A percentile compares a stretch with the other conserved stretches of the same genome.
These are phyloP conservation scores for Diloba caeruleocephala DNA, from an alignment of 2,888 invertebrate genomes.

Conservation along the genomic window DNA sequence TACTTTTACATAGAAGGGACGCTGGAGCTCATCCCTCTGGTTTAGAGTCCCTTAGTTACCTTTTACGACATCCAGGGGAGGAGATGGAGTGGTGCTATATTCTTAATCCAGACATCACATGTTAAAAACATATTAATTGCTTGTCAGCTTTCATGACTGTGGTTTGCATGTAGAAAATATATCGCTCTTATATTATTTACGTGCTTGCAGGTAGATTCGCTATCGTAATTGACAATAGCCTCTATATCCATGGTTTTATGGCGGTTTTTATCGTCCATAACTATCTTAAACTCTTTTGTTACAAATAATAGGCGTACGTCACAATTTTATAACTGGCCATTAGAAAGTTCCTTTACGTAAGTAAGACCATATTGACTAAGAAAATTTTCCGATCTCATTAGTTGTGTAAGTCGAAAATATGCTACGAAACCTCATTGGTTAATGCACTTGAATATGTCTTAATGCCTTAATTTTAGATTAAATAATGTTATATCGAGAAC, in stretches of 20 bases:
- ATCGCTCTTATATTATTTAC: conserved; percentile 22
- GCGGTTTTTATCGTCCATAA: conserved; percentile 38
- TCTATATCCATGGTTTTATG: conserved; percentile 38
- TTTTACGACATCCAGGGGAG: no score
- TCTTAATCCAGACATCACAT: conserved; percentile 4
- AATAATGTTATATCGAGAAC: no score
- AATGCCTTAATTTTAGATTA: no score
- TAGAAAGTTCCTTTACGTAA: conserved; percentile 65
- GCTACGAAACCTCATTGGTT: conserved; percentile 1
- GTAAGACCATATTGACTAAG: conserved; percentile 36
- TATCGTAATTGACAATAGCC: conserved; percentile 34
- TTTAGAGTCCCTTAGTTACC: no score
- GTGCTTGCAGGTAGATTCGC: conserved; percentile 19
- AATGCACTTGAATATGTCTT: conserved; percentile 16
- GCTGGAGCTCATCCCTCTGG: no score
- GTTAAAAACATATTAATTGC: not conserved
- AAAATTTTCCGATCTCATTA: conserved; percentile 39
- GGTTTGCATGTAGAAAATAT: conserved; percentile 11
- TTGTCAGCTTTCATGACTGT: conserved; percentile 23
- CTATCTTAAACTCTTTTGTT: conserved; percentile 43
- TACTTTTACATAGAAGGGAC: no score
- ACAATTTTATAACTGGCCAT: conserved; percentile 52
- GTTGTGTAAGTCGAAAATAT: conserved; percentile 38
- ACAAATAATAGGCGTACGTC: conserved; percentile 47
- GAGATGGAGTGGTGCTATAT: no score